A percentile compares a stretch with the other conserved stretches of the same genome.
Evolutionary conservation across 2,888 invertebrate species (phyloP).

Genomic region (Drosophila mimetica): DNA sequence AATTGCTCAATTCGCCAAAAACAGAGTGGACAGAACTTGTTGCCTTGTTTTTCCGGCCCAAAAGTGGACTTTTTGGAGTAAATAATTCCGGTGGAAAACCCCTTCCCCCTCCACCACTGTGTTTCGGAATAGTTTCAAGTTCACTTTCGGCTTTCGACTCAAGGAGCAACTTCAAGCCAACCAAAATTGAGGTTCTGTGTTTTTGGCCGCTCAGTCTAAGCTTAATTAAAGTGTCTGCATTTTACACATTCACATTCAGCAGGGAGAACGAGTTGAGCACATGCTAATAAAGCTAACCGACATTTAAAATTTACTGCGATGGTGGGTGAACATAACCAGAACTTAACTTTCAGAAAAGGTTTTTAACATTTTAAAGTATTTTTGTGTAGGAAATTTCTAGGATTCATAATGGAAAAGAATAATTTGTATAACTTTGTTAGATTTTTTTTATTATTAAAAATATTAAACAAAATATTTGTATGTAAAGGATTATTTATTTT

Average conservation of each 20-base stretch:
- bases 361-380: neutral
- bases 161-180: conserved; percentile 5
- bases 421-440: too few species aligned
- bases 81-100: conserved; percentile 10
- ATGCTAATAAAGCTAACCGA: conserved; percentile 3
- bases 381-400: too few species aligned
- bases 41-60: conserved; percentile 9
- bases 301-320: conserved; percentile 2
- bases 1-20: conserved; percentile 23
- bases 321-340: neutral
- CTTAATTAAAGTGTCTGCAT: conserved; percentile 10
- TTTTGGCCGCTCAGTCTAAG: neutral
- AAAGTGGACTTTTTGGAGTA: conserved; percentile 2
- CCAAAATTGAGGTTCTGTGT: conserved; percentile 5
- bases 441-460: too few species aligned
- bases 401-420: too few species aligned
- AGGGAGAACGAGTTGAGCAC: neutral
- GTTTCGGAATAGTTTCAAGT: conserved; percentile 18
- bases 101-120: too few species aligned
- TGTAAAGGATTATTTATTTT: neutral
- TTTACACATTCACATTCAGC: conserved; percentile 7
- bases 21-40: conserved; percentile 12
- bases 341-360: neutral
- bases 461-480: too few species aligned
- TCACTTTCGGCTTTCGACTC: conserved; percentile 14